A percentile compares a stretch with the other conserved stretches of the same genome.
Evolutionary conservation across 2,797 vertebrate species (phyloP).

Genomic region (Sphenodon punctatus): DNA sequence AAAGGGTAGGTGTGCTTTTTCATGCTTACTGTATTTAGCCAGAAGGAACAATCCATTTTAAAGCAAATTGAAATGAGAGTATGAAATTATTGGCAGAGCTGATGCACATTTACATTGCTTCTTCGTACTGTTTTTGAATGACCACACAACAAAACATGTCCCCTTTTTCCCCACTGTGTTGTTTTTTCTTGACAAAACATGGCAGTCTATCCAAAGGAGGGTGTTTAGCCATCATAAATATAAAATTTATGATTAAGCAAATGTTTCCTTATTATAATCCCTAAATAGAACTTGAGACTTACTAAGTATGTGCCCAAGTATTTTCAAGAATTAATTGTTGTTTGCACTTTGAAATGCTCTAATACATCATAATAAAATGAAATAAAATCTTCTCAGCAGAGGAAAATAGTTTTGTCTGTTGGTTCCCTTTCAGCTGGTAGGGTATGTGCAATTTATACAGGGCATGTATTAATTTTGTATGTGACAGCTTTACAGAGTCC

Average conservation of each 20-base stretch:
- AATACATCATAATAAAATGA: neutral
- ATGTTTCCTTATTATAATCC: conserved; percentile 64
- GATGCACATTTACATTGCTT: conserved; percentile 60
- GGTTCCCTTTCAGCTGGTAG: neutral
- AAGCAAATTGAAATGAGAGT: conserved; percentile 61
- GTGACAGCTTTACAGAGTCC: neutral
- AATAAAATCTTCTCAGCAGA: neutral
- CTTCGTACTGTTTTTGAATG: conserved; percentile 61
- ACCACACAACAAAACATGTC: conserved; percentile 63
- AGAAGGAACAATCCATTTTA: conserved; percentile 65
- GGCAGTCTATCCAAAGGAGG: conserved; percentile 60
- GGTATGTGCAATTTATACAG: neutral
- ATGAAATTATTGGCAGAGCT: conserved; percentile 54
- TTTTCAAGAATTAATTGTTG: conserved; percentile 62
- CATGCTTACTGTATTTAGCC: conserved; percentile 58
- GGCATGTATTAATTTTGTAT: neutral
- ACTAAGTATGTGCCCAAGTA: conserved; percentile 66
- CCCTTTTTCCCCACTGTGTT: conserved; percentile 61
- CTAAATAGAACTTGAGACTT: conserved; percentile 65
- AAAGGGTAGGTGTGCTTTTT: conserved; percentile 44
- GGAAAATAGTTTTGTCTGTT: neutral
- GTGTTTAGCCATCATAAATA: conserved; percentile 70
- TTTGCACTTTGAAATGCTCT: conserved; percentile 39
- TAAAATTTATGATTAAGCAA: conserved; percentile 71
- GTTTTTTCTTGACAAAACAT: conserved; percentile 67